These are phyloP conservation scores for Andricus grossulariae DNA, from an alignment of 1,140 invertebrate species.

Conservation along the genomic window DNA sequence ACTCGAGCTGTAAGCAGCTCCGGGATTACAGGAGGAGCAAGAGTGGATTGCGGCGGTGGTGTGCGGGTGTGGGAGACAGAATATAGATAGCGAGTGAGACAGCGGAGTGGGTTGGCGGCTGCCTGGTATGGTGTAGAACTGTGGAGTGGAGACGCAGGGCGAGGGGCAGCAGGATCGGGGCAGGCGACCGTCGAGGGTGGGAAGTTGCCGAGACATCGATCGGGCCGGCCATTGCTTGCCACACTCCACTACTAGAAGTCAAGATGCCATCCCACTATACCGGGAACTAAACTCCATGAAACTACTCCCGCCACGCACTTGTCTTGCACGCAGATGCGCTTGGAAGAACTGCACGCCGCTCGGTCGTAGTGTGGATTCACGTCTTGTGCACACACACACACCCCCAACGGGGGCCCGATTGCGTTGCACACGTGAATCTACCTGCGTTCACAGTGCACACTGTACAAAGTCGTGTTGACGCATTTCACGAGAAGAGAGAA, in stretches of 20 bases:
- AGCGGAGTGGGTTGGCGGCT: conserved; percentile 1
- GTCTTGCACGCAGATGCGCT: conserved; percentile 51
- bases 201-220: conserved; percentile 76
- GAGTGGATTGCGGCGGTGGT: conserved; percentile 34
- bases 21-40: conserved; percentile 61
- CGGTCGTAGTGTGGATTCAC: no score
- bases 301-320: conserved; percentile 68
- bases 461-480: neutral
- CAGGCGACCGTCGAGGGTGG: conserved; percentile 63
- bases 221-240: conserved; percentile 75
- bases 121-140: neutral
- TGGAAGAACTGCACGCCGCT: conserved; percentile 46
- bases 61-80: conserved; percentile 35
- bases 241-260: conserved; percentile 71
- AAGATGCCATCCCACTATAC: conserved; percentile 73
- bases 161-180: conserved; percentile 50
- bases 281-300: conserved; percentile 72
- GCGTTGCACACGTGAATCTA: neutral
- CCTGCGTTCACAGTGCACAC: neutral
- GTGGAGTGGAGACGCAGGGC: conserved; percentile 35
- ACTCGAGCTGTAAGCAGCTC: conserved; percentile 66
- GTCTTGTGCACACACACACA: neutral
- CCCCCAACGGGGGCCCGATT: neutral
- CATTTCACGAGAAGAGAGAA: neutral
- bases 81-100: conserved; percentile 34